Evolutionary conservation across 92 coral and sea anemone species (phyloP).

Genomic region (Actinernus sp.): DNA sequence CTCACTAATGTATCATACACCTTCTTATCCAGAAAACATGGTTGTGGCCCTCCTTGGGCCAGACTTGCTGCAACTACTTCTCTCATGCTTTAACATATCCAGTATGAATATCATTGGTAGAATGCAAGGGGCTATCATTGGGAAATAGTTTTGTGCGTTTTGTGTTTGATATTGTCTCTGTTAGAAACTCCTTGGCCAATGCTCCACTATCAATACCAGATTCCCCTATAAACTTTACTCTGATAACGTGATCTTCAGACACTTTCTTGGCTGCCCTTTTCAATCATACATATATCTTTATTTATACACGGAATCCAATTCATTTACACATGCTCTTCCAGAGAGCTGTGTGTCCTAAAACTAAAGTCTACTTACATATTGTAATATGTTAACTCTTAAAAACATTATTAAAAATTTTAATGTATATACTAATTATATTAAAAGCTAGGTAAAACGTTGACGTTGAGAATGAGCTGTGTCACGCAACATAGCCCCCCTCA

Average conservation of each 20-base stretch:
- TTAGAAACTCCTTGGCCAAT: constrained; percentile 67
- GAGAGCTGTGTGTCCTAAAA: too few species aligned
- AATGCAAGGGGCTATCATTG: constrained; percentile 63
- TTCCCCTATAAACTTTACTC: constrained; percentile 63
- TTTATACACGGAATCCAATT: too few species aligned
- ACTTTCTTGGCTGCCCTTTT: constrained; percentile 55
- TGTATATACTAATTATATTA: too few species aligned
- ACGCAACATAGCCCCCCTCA: too few species aligned
- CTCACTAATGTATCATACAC: constrained; percentile 59
- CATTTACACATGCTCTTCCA: too few species aligned
- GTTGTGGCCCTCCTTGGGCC: constrained; percentile 77
- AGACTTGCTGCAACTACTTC: constrained; percentile 69
- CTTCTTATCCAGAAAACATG: constrained; percentile 59
- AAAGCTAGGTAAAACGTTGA: too few species aligned
- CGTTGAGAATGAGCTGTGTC: too few species aligned
- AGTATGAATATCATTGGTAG: constrained; percentile 61
- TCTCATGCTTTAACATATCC: constrained; percentile 63
- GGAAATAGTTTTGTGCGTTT: constrained; percentile 52
- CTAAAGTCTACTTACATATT: too few species aligned
- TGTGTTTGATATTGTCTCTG: constrained; percentile 45
- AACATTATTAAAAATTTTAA: too few species aligned
- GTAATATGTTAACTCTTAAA: too few species aligned
- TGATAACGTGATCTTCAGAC: constrained; percentile 30
- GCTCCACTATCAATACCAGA: constrained; percentile 72
- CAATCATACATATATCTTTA: too few species aligned